These are phyloP conservation scores for Ganaspis sp. DNA, from an alignment of 1,140 invertebrate species.

Conservation along the genomic window DNA sequence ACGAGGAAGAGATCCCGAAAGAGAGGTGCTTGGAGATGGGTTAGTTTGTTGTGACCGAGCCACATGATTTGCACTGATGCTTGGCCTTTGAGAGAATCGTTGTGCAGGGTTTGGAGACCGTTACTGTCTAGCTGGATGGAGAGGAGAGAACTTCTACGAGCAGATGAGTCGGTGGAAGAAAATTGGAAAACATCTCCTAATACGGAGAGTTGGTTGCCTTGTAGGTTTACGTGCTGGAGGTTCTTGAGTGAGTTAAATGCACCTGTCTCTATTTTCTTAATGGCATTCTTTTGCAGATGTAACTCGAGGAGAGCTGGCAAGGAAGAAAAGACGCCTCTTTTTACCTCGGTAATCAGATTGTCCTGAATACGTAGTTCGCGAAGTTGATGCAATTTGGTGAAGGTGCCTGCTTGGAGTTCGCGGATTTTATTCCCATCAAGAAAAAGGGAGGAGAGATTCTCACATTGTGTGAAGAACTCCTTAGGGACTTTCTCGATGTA, in stretches of 20 bases:
- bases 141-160: conserved; percentile 80
- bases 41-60: conserved; percentile 89
- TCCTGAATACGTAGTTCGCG: conserved; percentile 90
- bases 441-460: conserved; percentile 87
- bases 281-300: conserved; percentile 91
- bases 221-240: conserved; percentile 91
- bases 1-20: conserved; percentile 86
- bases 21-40: conserved; percentile 81
- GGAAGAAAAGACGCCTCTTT: conserved; percentile 87
- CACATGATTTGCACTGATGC: conserved; percentile 90
- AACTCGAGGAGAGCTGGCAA: conserved; percentile 87
- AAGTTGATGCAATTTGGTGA: conserved; percentile 83
- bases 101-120: conserved; percentile 85
- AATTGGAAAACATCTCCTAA: conserved; percentile 88
- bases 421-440: conserved; percentile 93
- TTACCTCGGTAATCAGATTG: conserved; percentile 86
- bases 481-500: conserved; percentile 87
- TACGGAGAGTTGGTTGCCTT: conserved; percentile 87
- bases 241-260: conserved; percentile 88
- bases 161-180: conserved; percentile 54
- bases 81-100: conserved; percentile 86
- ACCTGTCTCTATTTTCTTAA: conserved; percentile 87
- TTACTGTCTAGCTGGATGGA: conserved; percentile 93
- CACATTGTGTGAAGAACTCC: conserved; percentile 84
- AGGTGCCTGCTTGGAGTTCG: conserved; percentile 87